A percentile compares a stretch with the other conserved stretches of the same genome.
phyloP scores from a whole-genome alignment of 64 coral and sea anemone genomes.

The Cladopsammia gracilis region DNA sequence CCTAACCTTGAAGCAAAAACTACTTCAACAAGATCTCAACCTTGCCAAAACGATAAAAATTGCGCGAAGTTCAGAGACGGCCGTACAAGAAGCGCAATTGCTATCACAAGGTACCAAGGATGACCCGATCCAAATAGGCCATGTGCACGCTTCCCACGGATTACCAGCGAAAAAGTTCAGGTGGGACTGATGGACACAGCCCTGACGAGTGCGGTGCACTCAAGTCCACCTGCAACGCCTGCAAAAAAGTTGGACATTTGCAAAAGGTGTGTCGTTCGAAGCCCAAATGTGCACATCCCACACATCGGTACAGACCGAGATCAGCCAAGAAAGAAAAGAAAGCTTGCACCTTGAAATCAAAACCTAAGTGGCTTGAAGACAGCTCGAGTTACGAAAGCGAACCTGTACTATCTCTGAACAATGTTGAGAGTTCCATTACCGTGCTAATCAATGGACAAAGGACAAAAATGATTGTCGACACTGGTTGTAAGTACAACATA shows the following conservation, averaged over 20 bases:
- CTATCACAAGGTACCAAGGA: too few species aligned
- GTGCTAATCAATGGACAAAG: slow-evolving; percentile 39
- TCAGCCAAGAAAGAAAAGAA: slow-evolving; percentile 16
- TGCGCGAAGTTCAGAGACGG: not conserved
- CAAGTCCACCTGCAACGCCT: slow-evolving; percentile 32
- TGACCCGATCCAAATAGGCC: too few species aligned
- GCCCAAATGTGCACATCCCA: too few species aligned
- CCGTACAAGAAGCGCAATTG: too few species aligned
- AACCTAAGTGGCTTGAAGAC: not conserved
- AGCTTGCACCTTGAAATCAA: not conserved
- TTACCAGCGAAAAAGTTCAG: too few species aligned
- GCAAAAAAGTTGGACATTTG: slow-evolving; percentile 44
- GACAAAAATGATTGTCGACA: slow-evolving; percentile 44
- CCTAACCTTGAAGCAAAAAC: not conserved
- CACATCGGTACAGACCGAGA: too few species aligned
- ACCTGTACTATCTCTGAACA: slow-evolving; percentile 27
- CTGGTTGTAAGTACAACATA: slow-evolving; percentile 47
- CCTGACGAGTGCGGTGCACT: slow-evolving; percentile 34
- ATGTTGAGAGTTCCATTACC: not conserved
- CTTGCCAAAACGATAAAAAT: not conserved
- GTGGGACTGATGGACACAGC: slow-evolving; percentile 28
- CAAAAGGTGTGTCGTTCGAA: slow-evolving; percentile 7
- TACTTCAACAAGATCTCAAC: slow-evolving; percentile 26
- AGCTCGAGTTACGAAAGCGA: slow-evolving; percentile 8
- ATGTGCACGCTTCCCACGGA: too few species aligned